Evolutionary conservation across 2,113 vertebrate species (phyloP), one percentile per base, ranked within the genome.

Genomic region (Sterna hirundo): DNA sequence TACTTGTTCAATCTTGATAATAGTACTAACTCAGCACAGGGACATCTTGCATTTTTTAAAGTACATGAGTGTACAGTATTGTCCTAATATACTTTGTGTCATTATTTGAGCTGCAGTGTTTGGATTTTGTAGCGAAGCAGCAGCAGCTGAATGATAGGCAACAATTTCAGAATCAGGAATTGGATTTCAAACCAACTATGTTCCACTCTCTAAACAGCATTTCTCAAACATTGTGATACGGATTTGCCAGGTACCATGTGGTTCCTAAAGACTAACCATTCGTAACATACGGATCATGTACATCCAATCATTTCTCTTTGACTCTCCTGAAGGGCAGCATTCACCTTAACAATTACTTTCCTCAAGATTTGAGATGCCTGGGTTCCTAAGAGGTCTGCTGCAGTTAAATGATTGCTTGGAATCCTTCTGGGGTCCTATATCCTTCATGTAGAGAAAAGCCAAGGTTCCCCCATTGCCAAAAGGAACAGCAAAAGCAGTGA

Each of bases 1-100:
- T 70, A 47, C 34, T 95, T 90, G 27, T 83, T 85, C 76, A 61
- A 65, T 72, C 84, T 85, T 57, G 22, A 69, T 69, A 86, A 40
- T 36, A 64, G 32, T 46, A 52, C 6, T 51, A 80, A 76, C n/a
- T 90, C 42, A 86, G 16, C 23, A 12, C 22, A 87, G 38, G 4
- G 17, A 36, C 76, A 57, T 87, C 29, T 52, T 70, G 15, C 9
- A 44, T 42, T 92, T 84, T 51, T 78, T 64, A 26, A 62, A 40
- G 9, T 27, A 30, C 14, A 8, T 52, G 40, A 44, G 11, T 6
- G 0, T 21, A 47, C 11, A 76, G 11, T 57, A 51, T 72, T 81
- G 13, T 57, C 57, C 4, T 61, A 40, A 36, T 78, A 47, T 12
- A 36, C 6, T 47, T 49, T 13, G 8, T 82, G 13, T 19, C 21